These are phyloP conservation scores for Hololepta plana DNA, from an alignment of 2,888 invertebrate species.

Conservation along the genomic window DNA sequence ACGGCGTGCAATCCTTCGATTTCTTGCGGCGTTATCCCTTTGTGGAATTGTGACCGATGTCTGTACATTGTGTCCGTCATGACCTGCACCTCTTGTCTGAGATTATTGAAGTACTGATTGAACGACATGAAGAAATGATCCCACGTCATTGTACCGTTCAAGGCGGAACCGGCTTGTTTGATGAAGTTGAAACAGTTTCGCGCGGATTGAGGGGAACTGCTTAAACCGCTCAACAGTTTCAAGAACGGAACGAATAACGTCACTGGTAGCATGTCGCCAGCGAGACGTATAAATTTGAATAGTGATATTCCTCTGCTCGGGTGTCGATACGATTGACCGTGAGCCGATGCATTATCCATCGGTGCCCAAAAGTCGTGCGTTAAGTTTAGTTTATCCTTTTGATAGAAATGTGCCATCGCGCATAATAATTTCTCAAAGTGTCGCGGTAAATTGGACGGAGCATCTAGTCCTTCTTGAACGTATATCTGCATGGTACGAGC, in stretches of 20 bases:
- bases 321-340: slow-evolving; percentile 23
- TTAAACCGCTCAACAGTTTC: slow-evolving; percentile 68
- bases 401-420: slow-evolving; percentile 61
- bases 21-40: slow-evolving; percentile 60
- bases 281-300: slow-evolving; percentile 78
- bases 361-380: slow-evolving; percentile 73
- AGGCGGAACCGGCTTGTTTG: slow-evolving; percentile 41
- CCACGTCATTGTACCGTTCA: slow-evolving; percentile 47
- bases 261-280: slow-evolving; percentile 71
- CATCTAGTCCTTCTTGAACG: slow-evolving; percentile 55
- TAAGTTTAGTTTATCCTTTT: slow-evolving; percentile 47
- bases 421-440: slow-evolving; percentile 74
- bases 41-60: slow-evolving; percentile 30
- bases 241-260: slow-evolving; percentile 75
- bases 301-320: slow-evolving; percentile 56
- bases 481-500: slow-evolving; percentile 61
- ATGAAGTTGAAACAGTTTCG: slow-evolving; percentile 59
- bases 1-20: slow-evolving; percentile 75
- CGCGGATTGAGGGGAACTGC: slow-evolving; percentile 59
- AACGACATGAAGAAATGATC: slow-evolving; percentile 74
- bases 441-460: slow-evolving; percentile 53
- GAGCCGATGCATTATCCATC: slow-evolving; percentile 27
- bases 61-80: slow-evolving; percentile 42
- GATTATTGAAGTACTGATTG: slow-evolving; percentile 47
- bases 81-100: slow-evolving; percentile 50